phyloP scores from a whole-genome alignment of 2,797 vertebrate species.

The Salarias fasciatus region DNA sequence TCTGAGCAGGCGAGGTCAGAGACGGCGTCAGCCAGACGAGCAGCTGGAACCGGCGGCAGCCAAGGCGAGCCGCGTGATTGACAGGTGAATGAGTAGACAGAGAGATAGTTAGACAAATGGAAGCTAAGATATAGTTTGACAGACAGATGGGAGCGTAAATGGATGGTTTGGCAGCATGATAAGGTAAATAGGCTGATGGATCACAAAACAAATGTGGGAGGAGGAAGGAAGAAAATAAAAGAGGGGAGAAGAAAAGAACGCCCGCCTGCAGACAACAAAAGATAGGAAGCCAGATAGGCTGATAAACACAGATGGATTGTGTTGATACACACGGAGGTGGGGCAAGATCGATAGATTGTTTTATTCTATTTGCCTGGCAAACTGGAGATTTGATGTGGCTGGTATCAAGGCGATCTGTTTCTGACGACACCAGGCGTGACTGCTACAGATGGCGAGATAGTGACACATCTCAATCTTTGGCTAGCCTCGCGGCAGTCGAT shows the following conservation, averaged over 20 bases:
- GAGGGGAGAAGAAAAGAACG: conserved; percentile 63
- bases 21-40: conserved; percentile 51
- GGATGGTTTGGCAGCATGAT: conserved; percentile 88
- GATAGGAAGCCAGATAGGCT: conserved; percentile 80
- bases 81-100: conserved; percentile 80
- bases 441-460: conserved; percentile 75
- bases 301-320: conserved; percentile 86
- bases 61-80: conserved; percentile 74
- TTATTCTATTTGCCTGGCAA: conserved; percentile 81
- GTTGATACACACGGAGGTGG: conserved; percentile 78
- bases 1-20: conserved; percentile 55
- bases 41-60: conserved; percentile 50
- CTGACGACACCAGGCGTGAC: conserved; percentile 69
- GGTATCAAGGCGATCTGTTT: conserved; percentile 73
- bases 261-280: conserved; percentile 76
- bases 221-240: conserved; percentile 75
- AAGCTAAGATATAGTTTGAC: conserved; percentile 85
- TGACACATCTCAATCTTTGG: conserved; percentile 76
- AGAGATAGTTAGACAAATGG: conserved; percentile 87
- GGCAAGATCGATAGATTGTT: conserved; percentile 83
- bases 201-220: conserved; percentile 84
- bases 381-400: conserved; percentile 79
- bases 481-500: conserved; percentile 40
- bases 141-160: conserved; percentile 86
- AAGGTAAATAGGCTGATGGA: conserved; percentile 89